These are phyloP conservation scores for Acanthurus lineatus DNA, from an alignment of 2,797 vertebrate genomes.

Conservation along the genomic window DNA sequence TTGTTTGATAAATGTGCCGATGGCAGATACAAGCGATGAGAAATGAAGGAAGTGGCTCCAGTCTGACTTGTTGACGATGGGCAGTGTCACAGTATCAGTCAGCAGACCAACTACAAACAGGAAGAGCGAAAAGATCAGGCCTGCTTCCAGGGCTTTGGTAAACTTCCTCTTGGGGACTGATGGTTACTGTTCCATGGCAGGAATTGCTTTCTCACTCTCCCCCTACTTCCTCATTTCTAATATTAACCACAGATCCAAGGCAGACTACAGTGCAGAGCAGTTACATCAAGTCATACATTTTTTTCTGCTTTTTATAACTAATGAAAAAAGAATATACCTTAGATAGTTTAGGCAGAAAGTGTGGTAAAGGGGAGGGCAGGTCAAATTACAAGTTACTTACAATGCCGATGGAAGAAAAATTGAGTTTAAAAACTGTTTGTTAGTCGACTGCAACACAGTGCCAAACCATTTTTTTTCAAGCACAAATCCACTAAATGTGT, in stretches of 20 bases:
- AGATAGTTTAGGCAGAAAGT: neutral
- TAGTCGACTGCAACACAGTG: neutral
- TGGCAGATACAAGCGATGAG: slow-evolving; percentile 41
- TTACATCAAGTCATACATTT: slow-evolving; percentile 27
- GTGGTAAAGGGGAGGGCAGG: neutral
- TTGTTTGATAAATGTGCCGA: slow-evolving; percentile 7
- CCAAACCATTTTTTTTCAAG: slow-evolving; percentile 35
- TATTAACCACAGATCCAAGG: slow-evolving; percentile 54
- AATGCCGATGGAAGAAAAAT: neutral
- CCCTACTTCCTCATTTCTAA: slow-evolving; percentile 71
- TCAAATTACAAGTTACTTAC: slow-evolving; percentile 1
- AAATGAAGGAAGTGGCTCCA: slow-evolving; percentile 62
- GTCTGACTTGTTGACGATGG: slow-evolving; percentile 52
- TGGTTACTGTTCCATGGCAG: slow-evolving; percentile 61
- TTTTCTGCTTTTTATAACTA: too few relatives aligned
- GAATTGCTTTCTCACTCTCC: slow-evolving; percentile 28
- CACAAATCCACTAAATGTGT: slow-evolving; percentile 35
- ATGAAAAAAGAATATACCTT: neutral
- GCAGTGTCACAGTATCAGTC: slow-evolving; percentile 64
- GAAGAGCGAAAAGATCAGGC: slow-evolving; percentile 64
- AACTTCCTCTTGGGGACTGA: slow-evolving; percentile 72
- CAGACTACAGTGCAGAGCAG: slow-evolving; percentile 16
- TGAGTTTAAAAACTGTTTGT: slow-evolving; percentile 12
- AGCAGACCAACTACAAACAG: slow-evolving; percentile 70
- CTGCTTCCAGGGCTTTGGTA: slow-evolving; percentile 56